These are phyloP conservation scores for Drosophila austrosaltans DNA, from an alignment of 2,888 invertebrate species.

Conservation along the genomic window DNA sequence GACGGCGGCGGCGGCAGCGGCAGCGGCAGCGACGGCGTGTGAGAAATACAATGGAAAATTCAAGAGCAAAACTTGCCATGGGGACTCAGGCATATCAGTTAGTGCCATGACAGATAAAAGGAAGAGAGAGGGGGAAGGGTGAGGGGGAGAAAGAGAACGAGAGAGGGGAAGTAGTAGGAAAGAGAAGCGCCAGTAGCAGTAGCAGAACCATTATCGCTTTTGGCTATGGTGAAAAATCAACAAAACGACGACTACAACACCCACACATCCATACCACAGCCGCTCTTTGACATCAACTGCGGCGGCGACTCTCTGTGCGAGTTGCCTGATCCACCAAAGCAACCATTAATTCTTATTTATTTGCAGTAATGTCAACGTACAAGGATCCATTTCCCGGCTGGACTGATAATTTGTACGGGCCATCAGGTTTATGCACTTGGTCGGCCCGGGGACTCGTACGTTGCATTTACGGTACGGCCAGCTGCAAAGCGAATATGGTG, in stretches of 20 bases:
- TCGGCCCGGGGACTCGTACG: constrained; percentile 83
- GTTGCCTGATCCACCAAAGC: constrained; percentile 50
- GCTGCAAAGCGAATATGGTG: constrained; percentile 82
- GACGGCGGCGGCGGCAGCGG: too few relatives aligned
- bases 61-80: constrained; percentile 73
- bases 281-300: constrained; percentile 7
- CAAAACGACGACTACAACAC: constrained; percentile 15
- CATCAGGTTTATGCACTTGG: constrained; percentile 83
- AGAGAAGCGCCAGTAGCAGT: background rate
- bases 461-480: constrained; percentile 82
- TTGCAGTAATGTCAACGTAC: constrained; percentile 83
- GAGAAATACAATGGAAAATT: constrained; percentile 46
- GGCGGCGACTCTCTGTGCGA: background rate
- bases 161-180: background rate
- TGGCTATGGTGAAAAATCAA: constrained; percentile 58
- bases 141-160: too few relatives aligned
- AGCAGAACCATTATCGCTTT: constrained; percentile 63
- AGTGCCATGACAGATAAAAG: constrained; percentile 28
- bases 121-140: constrained; percentile 30
- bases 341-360: constrained; percentile 81
- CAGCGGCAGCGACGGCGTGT: too few relatives aligned
- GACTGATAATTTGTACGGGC: constrained; percentile 84
- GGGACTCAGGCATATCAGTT: constrained; percentile 74
- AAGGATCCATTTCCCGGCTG: constrained; percentile 84
- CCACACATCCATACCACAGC: too few relatives aligned